phyloP scores from a whole-genome alignment of 2,797 vertebrate species.

The Sibirionetta formosa region DNA sequence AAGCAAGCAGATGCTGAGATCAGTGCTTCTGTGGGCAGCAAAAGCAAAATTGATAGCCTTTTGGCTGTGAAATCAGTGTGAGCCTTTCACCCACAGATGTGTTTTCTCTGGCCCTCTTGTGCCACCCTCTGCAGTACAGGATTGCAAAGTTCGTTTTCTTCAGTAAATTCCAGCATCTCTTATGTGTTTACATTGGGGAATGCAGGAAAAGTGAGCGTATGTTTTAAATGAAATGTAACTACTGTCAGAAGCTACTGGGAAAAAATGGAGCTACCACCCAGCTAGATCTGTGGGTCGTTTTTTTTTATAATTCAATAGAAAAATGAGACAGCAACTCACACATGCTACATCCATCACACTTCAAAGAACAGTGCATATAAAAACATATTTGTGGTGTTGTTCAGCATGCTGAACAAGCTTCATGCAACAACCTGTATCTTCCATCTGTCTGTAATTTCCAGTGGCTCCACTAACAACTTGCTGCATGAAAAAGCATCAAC shows the following conservation, averaged over 20 bases:
- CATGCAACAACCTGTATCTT: conserved; percentile 60
- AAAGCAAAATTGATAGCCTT: not conserved
- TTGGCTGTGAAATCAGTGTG: conserved; percentile 31
- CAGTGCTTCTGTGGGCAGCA: not conserved
- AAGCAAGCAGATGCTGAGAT: not conserved
- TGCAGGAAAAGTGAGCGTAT: conserved; percentile 45
- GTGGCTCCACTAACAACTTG: conserved; percentile 27
- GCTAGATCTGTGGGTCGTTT: conserved; percentile 11
- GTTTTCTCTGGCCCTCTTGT: conserved; percentile 55
- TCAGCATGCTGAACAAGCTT: conserved; percentile 42
- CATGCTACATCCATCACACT: conserved; percentile 61
- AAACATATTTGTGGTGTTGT: conserved; percentile 55
- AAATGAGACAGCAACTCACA: conserved; percentile 63
- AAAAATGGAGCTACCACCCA: conserved; percentile 64
- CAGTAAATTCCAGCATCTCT: conserved; percentile 51
- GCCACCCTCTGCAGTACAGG: conserved; percentile 23
- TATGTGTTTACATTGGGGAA: conserved; percentile 54
- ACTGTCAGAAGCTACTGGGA: conserved; percentile 62
- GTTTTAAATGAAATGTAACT: conserved; percentile 72
- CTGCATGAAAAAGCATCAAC: conserved; percentile 44
- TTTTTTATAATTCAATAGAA: conserved; percentile 65
- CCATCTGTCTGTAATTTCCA: conserved; percentile 66
- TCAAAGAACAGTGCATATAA: conserved; percentile 1
- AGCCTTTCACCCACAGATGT: conserved; percentile 22
- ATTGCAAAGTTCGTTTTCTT: conserved; percentile 38